Evolutionary conservation across 2,797 vertebrate genomes (phyloP).

Genomic region (Ptychobarbus kaznakovi): DNA sequence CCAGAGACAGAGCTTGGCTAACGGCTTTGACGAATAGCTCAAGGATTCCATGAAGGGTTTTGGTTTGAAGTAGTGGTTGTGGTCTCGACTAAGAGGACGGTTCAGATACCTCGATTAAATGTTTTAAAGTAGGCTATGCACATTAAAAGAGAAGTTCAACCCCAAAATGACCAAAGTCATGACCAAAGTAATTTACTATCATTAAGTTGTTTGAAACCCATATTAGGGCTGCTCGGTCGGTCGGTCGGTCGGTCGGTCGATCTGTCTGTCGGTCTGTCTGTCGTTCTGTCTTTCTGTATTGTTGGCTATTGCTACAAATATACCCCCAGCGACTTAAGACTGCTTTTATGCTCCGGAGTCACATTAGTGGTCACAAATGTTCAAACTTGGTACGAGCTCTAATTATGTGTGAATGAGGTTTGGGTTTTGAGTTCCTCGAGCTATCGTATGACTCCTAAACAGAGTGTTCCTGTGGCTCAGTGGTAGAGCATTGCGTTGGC

Average conservation of each 20-base stretch:
- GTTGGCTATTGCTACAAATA: no score
- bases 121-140: neutral
- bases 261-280: no score
- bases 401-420: neutral
- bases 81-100: neutral
- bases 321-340: no score
- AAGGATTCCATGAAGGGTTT: constrained; percentile 41
- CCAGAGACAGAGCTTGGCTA: constrained; percentile 17
- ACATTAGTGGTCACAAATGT: neutral
- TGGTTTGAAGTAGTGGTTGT: constrained; percentile 13
- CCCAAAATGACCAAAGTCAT: neutral
- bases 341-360: no score
- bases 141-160: neutral
- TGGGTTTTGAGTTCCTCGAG: neutral
- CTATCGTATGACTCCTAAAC: neutral
- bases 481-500: no score
- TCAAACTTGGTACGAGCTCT: neutral
- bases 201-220: neutral
- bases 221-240: neutral
- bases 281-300: no score
- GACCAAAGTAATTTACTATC: neutral
- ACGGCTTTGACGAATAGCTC: constrained; percentile 11
- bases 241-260: no score
- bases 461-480: no score
- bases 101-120: neutral